Conservation (phyloP, 2,113 vertebrate species). For the Castor canadensis region DNA sequence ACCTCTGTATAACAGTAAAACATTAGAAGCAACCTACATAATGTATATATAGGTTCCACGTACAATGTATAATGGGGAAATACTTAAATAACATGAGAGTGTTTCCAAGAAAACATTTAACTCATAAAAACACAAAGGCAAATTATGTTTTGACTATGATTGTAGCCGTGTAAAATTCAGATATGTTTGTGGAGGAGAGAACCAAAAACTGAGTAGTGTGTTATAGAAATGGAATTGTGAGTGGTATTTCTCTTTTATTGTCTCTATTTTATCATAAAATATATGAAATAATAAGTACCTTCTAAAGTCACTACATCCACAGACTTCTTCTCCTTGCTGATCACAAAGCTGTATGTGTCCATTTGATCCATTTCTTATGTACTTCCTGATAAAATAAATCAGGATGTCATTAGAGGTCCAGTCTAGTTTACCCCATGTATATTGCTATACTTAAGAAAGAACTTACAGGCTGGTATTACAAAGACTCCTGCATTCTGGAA, state of each 20-base stretch:
- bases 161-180: neutral
- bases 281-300: neutral
- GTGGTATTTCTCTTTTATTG: neutral
- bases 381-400: neutral
- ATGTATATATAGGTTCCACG: neutral
- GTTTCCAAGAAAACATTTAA: neutral
- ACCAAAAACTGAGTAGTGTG: neutral
- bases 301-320: neutral
- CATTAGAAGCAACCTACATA: neutral
- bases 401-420: neutral
- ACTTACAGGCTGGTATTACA: neutral
- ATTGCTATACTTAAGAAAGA: neutral
- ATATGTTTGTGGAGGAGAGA: neutral
- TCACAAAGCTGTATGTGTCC: neutral
- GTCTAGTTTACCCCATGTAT: neutral
- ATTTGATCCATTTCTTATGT: neutral
- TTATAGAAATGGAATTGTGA: neutral
- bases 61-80: neutral
- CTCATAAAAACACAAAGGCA: neutral
- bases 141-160: neutral
- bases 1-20: neutral
- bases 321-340: neutral
- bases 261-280: conserved; percentile 29
- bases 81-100: neutral
- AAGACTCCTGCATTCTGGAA: neutral